A percentile compares a stretch with the other conserved stretches of the same genome.
phyloP scores from a whole-genome alignment of 35 echinoderm and acorn worm species.

The Ophiothrix spiculata region DNA sequence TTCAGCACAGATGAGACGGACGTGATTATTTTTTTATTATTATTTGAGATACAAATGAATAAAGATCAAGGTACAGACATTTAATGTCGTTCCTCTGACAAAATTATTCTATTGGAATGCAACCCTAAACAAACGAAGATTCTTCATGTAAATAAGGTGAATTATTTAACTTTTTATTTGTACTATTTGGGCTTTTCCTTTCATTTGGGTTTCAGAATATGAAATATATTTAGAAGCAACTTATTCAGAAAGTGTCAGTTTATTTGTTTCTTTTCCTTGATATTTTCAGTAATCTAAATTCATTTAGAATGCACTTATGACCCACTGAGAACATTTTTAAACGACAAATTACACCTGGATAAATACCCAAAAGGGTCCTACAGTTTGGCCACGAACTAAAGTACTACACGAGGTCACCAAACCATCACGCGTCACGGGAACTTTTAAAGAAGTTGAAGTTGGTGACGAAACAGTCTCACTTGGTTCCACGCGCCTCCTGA shows the following conservation, averaged over 20 bases:
- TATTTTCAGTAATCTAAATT: background rate
- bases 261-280: too few relatives aligned
- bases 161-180: background rate
- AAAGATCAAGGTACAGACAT: too few relatives aligned
- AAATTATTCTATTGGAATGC: too few relatives aligned
- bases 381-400: background rate
- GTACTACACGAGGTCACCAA: background rate
- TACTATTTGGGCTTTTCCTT: background rate
- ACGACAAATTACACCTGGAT: constrained; percentile 1
- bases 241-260: background rate
- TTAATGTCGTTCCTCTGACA: too few relatives aligned
- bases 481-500: background rate
- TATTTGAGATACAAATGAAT: too few relatives aligned
- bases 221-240: background rate
- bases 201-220: background rate
- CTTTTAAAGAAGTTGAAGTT: background rate
- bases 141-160: too few relatives aligned
- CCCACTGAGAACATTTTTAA: background rate
- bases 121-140: too few relatives aligned
- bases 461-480: background rate
- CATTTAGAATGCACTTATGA: background rate
- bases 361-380: background rate
- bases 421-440: background rate
- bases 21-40: background rate
- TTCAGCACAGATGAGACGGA: background rate